phyloP scores from a whole-genome alignment of 35 echinoderm and acorn worm species.

The Anneissia japonica region DNA sequence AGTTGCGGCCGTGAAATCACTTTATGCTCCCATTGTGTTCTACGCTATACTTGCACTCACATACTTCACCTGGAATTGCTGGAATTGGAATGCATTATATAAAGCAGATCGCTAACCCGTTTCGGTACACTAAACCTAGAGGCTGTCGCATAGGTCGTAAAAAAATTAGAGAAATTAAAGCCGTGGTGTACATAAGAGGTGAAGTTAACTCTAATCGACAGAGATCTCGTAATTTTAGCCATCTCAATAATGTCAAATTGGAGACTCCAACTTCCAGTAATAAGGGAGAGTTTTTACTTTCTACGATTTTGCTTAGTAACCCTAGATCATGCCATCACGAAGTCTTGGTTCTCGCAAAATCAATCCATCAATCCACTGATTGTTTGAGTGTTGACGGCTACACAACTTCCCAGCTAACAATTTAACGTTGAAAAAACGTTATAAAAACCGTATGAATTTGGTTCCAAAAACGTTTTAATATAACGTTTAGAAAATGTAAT shows the following conservation, averaged over 20 bases:
- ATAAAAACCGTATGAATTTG: too few relatives aligned
- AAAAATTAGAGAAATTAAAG: background rate
- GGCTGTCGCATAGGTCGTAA: background rate
- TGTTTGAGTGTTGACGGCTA: background rate
- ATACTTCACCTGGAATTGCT: too few relatives aligned
- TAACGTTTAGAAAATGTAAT: too few relatives aligned
- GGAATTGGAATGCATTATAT: background rate
- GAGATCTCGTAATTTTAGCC: background rate
- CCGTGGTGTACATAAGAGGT: background rate
- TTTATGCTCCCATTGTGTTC: too few relatives aligned
- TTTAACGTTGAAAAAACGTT: too few relatives aligned
- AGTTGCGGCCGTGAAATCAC: too few relatives aligned
- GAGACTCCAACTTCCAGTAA: background rate
- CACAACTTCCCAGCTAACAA: too few relatives aligned
- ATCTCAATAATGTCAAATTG: background rate
- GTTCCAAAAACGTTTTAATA: too few relatives aligned
- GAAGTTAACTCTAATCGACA: too few relatives aligned
- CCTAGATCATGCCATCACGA: constrained; percentile 15
- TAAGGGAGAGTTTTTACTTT: background rate
- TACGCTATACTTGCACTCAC: too few relatives aligned
- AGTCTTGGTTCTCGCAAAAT: constrained; percentile 13
- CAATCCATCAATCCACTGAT: background rate
- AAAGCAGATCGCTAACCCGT: background rate
- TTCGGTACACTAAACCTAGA: background rate
- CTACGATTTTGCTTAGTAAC: background rate